Conservation (phyloP, 2,888 invertebrate genomes). For the Ramazzottius varieornatus region DNA sequence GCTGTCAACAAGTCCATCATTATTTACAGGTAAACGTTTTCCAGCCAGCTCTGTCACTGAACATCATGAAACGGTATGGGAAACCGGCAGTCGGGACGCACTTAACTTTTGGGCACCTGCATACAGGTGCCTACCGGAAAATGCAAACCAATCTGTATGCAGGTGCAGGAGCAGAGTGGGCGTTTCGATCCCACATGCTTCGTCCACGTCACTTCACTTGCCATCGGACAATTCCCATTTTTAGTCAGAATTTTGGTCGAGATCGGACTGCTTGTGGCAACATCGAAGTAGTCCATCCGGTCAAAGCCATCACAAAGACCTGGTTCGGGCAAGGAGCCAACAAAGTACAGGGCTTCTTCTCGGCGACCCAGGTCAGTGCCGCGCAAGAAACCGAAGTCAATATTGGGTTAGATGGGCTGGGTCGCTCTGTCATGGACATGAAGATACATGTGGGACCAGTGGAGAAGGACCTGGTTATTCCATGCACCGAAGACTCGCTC, state of each 20-base stretch:
- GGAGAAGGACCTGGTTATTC: neutral
- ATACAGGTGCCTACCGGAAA: too few species aligned
- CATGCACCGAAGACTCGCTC: neutral
- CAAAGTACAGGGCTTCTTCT: neutral
- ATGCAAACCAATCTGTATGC: too few species aligned
- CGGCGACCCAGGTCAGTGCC: neutral
- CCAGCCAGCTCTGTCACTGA: too few species aligned
- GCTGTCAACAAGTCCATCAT: neutral
- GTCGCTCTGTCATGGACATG: neutral
- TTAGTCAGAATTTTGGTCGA: neutral
- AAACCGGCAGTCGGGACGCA: too few species aligned
- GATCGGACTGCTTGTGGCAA: neutral
- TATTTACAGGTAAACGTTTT: too few species aligned
- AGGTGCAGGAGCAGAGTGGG: too few species aligned
- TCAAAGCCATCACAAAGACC: neutral
- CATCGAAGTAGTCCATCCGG: neutral
- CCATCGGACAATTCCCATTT: too few species aligned
- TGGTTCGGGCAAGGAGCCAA: neutral
- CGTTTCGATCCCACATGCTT: too few species aligned
- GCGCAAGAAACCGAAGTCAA: neutral
- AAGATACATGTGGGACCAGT: neutral
- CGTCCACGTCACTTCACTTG: too few species aligned
- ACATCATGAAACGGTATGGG: neutral
- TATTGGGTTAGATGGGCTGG: neutral
- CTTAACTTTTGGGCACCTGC: too few species aligned